A percentile compares a stretch with the other conserved stretches of the same genome.
Conservation (phyloP, 2,888 invertebrate genomes). For the Torymus auratus region DNA sequence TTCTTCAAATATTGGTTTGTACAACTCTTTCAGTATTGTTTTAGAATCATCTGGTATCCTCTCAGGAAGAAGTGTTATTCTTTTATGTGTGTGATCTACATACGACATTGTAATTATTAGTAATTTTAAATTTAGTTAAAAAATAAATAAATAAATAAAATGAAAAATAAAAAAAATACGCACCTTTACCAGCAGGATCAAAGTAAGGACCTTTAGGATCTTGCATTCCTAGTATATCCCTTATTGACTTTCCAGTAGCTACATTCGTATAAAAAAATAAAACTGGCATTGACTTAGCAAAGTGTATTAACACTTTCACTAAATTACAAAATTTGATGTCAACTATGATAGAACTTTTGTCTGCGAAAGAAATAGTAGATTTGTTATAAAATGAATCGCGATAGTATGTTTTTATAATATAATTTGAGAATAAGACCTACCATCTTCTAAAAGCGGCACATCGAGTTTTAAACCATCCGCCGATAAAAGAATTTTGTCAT, state of each 20-base stretch:
- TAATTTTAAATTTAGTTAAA: neutral
- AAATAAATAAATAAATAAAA: neutral
- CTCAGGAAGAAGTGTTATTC: constrained; percentile 88
- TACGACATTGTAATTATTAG: constrained; percentile 42
- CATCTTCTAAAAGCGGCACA: constrained; percentile 76
- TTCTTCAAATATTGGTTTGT: constrained; percentile 80
- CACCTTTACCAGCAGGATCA: constrained; percentile 78
- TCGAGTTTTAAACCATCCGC: constrained; percentile 75
- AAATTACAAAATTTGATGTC: constrained; percentile 84
- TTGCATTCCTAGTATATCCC: constrained; percentile 85
- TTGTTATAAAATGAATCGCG: neutral
- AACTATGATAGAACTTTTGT: constrained; percentile 75
- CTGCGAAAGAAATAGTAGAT: constrained; percentile 24
- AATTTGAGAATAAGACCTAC: constrained; percentile 63
- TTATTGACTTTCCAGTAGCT: constrained; percentile 83
- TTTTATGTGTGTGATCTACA: constrained; percentile 82
- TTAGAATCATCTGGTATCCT: constrained; percentile 83
- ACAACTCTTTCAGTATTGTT: constrained; percentile 82
- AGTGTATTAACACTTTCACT: constrained; percentile 86
- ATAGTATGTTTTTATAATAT: neutral
- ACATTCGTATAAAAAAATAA: constrained; percentile 88
- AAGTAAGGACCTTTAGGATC: constrained; percentile 78
- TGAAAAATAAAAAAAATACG: neutral
- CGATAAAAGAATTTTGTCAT: constrained; percentile 82
- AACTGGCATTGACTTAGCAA: constrained; percentile 86